Conservation (phyloP, 2,113 vertebrate genomes). For the Oryzias melastigma region DNA sequence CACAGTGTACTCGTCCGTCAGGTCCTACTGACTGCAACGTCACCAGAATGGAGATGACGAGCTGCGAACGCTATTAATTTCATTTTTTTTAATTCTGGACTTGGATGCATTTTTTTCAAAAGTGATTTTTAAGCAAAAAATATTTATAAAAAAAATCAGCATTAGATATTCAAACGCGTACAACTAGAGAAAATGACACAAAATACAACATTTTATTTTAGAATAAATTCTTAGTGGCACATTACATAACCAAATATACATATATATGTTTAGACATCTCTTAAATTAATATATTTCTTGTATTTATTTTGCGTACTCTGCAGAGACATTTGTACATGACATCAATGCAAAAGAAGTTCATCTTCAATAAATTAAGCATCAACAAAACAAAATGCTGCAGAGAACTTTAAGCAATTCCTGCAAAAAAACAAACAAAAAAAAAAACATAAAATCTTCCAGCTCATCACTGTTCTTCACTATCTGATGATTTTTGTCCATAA, state of each 20-base stretch:
- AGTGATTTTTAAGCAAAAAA: no score
- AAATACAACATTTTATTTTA: constrained; percentile 83
- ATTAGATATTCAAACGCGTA: no score
- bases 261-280: constrained; percentile 71
- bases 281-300: constrained; percentile 72
- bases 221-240: constrained; percentile 80
- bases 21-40: constrained; percentile 22
- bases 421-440: constrained; percentile 30
- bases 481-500: no score
- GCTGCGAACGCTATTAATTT: neutral
- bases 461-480: no score
- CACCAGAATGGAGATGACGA: neutral
- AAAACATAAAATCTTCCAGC: no score
- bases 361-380: constrained; percentile 73
- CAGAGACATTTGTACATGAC: constrained; percentile 72
- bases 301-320: constrained; percentile 60
- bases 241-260: constrained; percentile 81
- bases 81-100: no score
- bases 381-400: constrained; percentile 61
- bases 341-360: constrained; percentile 63
- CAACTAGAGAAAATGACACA: constrained; percentile 64
- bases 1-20: constrained; percentile 62
- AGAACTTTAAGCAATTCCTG: constrained; percentile 47
- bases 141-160: no score
- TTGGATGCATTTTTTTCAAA: no score